phyloP scores from a whole-genome alignment of 2,113 vertebrate species.

The Mormoops blainvillei region DNA sequence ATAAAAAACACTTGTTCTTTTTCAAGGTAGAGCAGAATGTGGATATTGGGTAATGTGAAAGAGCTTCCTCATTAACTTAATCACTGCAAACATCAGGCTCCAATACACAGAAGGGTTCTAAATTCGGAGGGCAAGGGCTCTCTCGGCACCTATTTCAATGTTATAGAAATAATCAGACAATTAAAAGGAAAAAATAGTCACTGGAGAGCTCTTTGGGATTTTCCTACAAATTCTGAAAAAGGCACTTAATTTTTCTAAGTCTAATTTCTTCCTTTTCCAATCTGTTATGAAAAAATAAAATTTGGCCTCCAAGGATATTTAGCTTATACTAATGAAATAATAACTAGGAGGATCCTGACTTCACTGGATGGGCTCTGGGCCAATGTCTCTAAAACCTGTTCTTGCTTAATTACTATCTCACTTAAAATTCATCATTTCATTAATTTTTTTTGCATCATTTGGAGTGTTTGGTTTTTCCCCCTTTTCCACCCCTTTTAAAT shows the following conservation, averaged over 20 bases:
- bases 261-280: slow-evolving; percentile 10
- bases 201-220: slow-evolving; percentile 37
- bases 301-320: slow-evolving; percentile 6
- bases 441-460: neutral
- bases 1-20: neutral
- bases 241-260: slow-evolving; percentile 49
- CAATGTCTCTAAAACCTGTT: neutral
- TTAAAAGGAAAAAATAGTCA: slow-evolving; percentile 10
- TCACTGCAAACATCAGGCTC: neutral
- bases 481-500: neutral
- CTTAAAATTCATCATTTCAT: slow-evolving; percentile 52
- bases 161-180: slow-evolving; percentile 42
- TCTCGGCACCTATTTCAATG: slow-evolving; percentile 42
- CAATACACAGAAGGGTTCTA: neutral
- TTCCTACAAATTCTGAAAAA: slow-evolving; percentile 23
- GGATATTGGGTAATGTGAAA: neutral
- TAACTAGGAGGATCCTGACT: neutral
- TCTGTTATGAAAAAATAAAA: slow-evolving; percentile 51
- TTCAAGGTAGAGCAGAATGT: neutral
- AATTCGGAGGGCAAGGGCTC: slow-evolving; percentile 40
- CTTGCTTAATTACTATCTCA: slow-evolving; percentile 2
- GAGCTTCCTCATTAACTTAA: slow-evolving; percentile 37
- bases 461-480: neutral
- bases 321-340: neutral
- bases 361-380: neutral